phyloP scores from a whole-genome alignment of 2,797 vertebrate genomes.

The Siniperca obscura region DNA sequence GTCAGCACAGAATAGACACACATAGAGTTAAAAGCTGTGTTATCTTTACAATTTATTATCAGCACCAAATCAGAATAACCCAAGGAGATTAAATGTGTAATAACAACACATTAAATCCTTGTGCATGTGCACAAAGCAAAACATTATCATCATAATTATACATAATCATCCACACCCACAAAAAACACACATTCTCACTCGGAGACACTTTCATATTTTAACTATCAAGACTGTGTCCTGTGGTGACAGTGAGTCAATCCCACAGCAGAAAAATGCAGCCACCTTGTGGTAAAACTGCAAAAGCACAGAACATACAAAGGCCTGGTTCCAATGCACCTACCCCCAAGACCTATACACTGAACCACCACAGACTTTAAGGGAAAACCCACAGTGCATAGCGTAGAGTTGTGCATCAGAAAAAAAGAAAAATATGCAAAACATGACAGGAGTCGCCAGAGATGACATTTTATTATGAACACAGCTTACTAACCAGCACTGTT shows the following conservation, averaged over 20 bases:
- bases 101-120: background rate
- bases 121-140: background rate
- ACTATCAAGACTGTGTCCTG: background rate
- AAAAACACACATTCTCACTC: background rate
- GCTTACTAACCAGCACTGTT: background rate
- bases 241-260: background rate
- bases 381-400: background rate
- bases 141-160: background rate
- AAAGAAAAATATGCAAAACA: background rate
- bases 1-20: background rate
- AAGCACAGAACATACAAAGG: background rate
- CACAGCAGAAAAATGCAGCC: conserved; percentile 10
- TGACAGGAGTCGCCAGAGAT: background rate
- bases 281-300: conserved; percentile 24
- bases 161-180: background rate
- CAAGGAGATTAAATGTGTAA: background rate
- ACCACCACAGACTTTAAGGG: no score
- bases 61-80: background rate
- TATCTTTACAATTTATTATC: background rate
- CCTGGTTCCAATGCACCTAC: no score
- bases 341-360: no score
- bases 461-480: background rate
- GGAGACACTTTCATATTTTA: background rate
- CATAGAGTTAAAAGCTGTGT: background rate
- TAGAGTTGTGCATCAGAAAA: background rate